Evolutionary conservation across 2,888 invertebrate genomes (phyloP), one percentile per base, ranked within the genome.

Genomic region (Drosophila ezoana): DNA sequence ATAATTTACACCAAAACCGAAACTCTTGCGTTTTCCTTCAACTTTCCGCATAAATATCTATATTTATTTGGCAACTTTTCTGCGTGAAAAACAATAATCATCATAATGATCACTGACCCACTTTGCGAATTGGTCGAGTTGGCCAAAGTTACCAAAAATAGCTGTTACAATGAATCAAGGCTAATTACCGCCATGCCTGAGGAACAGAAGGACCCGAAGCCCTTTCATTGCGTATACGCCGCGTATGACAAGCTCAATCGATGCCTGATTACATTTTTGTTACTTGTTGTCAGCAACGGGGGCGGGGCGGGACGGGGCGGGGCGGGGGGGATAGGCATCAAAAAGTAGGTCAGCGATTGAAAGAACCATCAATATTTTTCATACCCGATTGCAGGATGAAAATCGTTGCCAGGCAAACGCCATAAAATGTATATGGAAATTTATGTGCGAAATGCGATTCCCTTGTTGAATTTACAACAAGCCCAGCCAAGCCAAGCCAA

Each of bases 291-390:
- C 32, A 32, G 8, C 16, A 43, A 16, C 10, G 1, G n/a, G 33
- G 4, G 14, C 3, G 11, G 16, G 8, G 1, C 41, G 16, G 16
- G 11, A 16, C 10, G 1, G 33, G 4, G 14, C 3, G 11, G 16
- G 8, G 1, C 41, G 16, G 16, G 11, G 0, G 11, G 10, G 52
- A 0, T 0, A 6, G 58, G n/a, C 56, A 49, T 45, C 40, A 57
- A 74, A 78, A 84, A 85, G 73, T 87, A 87, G 85, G 84, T 87
- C 87, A 84, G 61, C 76, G 70, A 82, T 85, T 87, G 79, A 64
- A 72, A 71, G 80, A 73, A 60, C 70, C 85, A 84, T 79, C 76
- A 66, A 74, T 54, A 52, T 76, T 56, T 64, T 56, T 54, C 47
- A 41, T 18, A 41, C 59, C n/a, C n/a, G n/a, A 76, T 71, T 59